These are phyloP conservation scores for Hycleus phaleratus DNA, from an alignment of 1,140 invertebrate genomes.

Conservation along the genomic window DNA sequence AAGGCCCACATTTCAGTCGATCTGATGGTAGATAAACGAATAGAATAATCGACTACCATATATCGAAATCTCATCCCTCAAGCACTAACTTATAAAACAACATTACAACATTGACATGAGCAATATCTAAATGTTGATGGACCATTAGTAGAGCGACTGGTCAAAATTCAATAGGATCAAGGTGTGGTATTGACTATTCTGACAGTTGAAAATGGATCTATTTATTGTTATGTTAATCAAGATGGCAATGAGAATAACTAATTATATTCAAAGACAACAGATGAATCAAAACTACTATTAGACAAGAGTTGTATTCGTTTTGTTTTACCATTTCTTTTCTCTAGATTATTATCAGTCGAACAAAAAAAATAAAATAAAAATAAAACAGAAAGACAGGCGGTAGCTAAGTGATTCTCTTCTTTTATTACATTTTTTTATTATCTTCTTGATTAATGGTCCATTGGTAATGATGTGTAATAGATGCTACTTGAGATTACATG, in stretches of 20 bases:
- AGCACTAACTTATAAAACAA: not conserved
- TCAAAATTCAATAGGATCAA: slow-evolving; percentile 3
- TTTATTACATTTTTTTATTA: not conserved
- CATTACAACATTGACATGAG: slow-evolving; percentile 9
- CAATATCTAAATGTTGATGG: too few relatives aligned
- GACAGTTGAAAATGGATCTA: slow-evolving; percentile 9
- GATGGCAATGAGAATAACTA: slow-evolving; percentile 10
- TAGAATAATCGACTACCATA: too few relatives aligned
- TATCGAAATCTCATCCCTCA: too few relatives aligned
- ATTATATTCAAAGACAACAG: slow-evolving; percentile 1
- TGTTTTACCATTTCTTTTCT: slow-evolving; percentile 4
- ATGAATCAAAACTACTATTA: too few relatives aligned
- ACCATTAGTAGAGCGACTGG: too few relatives aligned
- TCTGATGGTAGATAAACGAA: too few relatives aligned
- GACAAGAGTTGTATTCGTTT: not conserved
- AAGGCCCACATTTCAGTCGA: too few relatives aligned
- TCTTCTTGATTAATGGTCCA: not conserved
- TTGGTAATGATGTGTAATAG: not conserved
- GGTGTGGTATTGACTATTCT: slow-evolving; percentile 1
- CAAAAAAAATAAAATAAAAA: too few relatives aligned
- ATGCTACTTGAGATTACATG: not conserved
- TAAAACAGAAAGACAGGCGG: not conserved
- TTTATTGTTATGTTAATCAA: slow-evolving; percentile 13
- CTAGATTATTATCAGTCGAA: slow-evolving; percentile 5
- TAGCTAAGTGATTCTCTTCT: not conserved